Conservation (phyloP, 1,140 invertebrate genomes). For the Amyelois transitella region DNA sequence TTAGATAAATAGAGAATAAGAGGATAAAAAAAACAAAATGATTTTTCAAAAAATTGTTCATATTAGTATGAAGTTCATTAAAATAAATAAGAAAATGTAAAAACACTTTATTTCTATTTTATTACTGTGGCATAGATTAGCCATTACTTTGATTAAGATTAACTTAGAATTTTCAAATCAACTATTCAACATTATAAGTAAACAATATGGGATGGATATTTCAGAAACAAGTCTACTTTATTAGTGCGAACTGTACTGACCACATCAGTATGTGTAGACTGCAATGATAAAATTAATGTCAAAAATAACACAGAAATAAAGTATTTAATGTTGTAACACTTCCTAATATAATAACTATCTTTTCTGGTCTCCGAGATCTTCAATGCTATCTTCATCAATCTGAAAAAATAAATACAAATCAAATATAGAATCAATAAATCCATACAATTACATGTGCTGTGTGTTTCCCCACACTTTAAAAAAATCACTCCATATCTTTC, state of each 20-base stretch:
- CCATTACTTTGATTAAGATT: neutral
- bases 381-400: conserved; percentile 83
- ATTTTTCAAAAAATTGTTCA: neutral
- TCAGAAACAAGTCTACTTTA: too few species aligned
- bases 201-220: neutral
- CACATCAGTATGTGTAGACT: neutral
- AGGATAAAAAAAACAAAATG: conserved; percentile 5
- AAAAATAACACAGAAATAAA: conserved; percentile 17
- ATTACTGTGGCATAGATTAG: neutral
- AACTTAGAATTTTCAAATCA: neutral
- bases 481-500: too few species aligned
- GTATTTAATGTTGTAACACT: conserved; percentile 12
- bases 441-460: too few species aligned
- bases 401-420: conserved; percentile 43
- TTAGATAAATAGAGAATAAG: too few species aligned
- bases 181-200: neutral
- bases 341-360: conserved; percentile 65
- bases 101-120: conserved; percentile 25
- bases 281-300: neutral
- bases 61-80: conserved; percentile 22
- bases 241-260: neutral
- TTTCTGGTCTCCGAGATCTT: conserved; percentile 83
- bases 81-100: conserved; percentile 28
- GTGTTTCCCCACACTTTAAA: too few species aligned
- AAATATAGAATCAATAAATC: neutral